Base-by-base conservation (phyloP, 2,888 invertebrate species). In the Apeira syringaria region DNA sequence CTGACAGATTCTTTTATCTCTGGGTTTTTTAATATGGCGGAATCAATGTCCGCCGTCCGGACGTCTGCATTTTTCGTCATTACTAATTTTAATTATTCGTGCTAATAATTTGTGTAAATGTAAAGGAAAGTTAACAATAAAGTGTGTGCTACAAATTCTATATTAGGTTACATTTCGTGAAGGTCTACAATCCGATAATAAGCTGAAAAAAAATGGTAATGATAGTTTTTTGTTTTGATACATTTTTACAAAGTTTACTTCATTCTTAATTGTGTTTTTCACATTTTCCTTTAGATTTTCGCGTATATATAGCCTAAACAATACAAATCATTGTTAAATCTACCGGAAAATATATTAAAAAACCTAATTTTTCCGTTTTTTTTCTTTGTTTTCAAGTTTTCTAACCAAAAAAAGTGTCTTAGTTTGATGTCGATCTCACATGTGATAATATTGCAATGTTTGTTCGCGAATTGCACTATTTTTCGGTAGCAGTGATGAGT, bases 151-250 rank as follows among this genome's bases (percentile, higher is more conserved):
- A 53, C 42, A 35, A 51, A 49, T 52, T 56, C 50, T 48, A 47
- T 41, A 37, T 51, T 41, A 52, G 57, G 42, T 38, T 48, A 27
- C 31, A 33, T 34, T 46, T 46, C 44, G 24, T 44, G 46, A 36
- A 30, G 30, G 34, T 58, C 45, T 55, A 44, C 38, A 51, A 56
- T 59, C 63, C 43, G 53, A 55, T 54, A 57, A 63, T 72, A 67
- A 56, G 61, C 61, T 54, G 58, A 72, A 87, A 90, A n/a, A 55
- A 89, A 89, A 90, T 90, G 90, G 90, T 90, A 89, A 88, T 82
- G 86, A 87, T 84, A 85, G 86, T 90, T 90, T 89, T 91, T 91
- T 91, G 90, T 90, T 90, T 90, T 90, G 90, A 87, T 89, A 90
- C 88, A 87, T 90, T 30, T 90, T 90, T 82, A 82, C 75, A 67